Base-by-base conservation (phyloP, 2,888 invertebrate species). In the Eristalis tenax region DNA sequence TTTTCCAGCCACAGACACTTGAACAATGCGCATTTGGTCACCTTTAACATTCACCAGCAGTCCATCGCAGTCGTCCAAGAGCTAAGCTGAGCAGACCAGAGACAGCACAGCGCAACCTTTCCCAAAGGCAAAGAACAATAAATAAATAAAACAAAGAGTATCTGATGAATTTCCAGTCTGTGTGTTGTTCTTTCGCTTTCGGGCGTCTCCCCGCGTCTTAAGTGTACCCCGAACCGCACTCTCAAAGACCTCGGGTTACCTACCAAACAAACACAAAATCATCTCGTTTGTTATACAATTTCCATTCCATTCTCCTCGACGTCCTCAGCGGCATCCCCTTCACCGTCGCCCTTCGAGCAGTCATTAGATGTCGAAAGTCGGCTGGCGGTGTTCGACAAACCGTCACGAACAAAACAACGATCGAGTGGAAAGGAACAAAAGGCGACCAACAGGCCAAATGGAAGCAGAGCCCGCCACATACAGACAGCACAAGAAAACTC, bases 81-180 rank as follows among this genome's bases (percentile, higher is more conserved):
- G 43, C 43, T 0, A 5, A 15, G 40, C 3, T 0, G 40, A 43
- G 43, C 2, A 15, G n/a, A 6, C 5, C 43, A 43, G n/a, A 28
- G 28, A 28, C 28, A 28, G 5, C 32, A 10, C 32, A 4, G 10
- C 32, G 50, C 18, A n/a, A 18, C 50, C 50, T 50, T 50, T 57
- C 74, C 59, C 64, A 50, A 50, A 43, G 64, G 57, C 75, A 26
- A 76, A 84, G 43, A 84, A 77, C 76, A 81, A 79, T 76, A 83
- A 78, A 83, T 74, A 78, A 78, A 81, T 77, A 85, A 81, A 85
- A 81, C 69, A 85, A 85, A 81, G 77, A 80, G 50, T 81, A 76
- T 85, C 85, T 85, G 85, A 77, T 81, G 81, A 77, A 81, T 85
- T 81, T 85, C 81, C 81, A 81, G 85, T 81, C 77, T 80, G 28